A percentile compares a stretch with the other conserved stretches of the same genome.
Conservation (phyloP, 2,888 invertebrate genomes). For the Oxyteleia sp. region DNA sequence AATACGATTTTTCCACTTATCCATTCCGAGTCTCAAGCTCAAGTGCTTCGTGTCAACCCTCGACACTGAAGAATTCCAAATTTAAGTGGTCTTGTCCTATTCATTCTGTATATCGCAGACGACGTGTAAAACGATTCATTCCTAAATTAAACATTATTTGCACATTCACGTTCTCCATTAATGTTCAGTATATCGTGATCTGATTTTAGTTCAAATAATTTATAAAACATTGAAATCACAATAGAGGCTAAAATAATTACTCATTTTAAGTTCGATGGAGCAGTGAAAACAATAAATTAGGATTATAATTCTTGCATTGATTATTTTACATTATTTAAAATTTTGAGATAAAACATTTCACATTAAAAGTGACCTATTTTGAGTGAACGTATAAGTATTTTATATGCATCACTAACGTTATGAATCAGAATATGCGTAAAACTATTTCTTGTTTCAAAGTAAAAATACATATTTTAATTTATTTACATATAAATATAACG, state of each 20-base stretch:
- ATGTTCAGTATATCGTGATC: neutral
- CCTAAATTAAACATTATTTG: constrained; percentile 45
- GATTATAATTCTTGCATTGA: constrained; percentile 12
- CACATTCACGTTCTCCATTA: constrained; percentile 32
- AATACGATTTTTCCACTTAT: constrained; percentile 59
- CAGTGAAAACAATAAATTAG: constrained; percentile 11
- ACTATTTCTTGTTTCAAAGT: too few relatives aligned
- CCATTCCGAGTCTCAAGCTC: constrained; percentile 38
- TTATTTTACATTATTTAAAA: neutral
- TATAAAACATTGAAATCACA: constrained; percentile 17
- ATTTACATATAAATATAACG: too few relatives aligned
- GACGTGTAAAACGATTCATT: constrained; percentile 46
- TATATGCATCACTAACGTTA: too few relatives aligned
- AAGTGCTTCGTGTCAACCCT: constrained; percentile 56
- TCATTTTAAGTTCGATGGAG: constrained; percentile 9
- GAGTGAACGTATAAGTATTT: too few relatives aligned
- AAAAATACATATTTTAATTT: too few relatives aligned
- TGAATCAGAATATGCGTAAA: too few relatives aligned
- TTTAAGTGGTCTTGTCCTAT: constrained; percentile 53
- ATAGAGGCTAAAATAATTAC: constrained; percentile 19
- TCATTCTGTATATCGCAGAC: constrained; percentile 35
- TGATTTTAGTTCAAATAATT: constrained; percentile 19
- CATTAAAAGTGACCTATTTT: neutral
- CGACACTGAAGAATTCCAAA: constrained; percentile 59
- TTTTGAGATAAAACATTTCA: constrained; percentile 8